Conservation (phyloP, 2,113 vertebrate species). For the Lagopus leucura region DNA sequence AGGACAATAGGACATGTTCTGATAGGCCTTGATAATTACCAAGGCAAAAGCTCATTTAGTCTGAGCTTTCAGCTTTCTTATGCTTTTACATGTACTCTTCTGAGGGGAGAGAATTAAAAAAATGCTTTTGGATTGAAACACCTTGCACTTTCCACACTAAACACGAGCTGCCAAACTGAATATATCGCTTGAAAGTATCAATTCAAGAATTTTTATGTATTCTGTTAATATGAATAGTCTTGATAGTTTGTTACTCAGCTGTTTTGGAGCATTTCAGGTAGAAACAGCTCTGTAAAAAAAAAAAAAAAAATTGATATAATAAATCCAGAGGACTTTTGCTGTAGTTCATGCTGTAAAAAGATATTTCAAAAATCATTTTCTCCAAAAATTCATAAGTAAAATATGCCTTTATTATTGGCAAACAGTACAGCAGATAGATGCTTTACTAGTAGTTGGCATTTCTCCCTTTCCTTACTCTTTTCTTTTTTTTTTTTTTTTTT, state of each 20-base stretch:
- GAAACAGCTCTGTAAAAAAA: neutral
- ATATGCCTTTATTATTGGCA: constrained; percentile 19
- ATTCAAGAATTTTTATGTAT: constrained; percentile 10
- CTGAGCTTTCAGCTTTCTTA: neutral
- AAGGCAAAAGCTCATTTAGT: neutral
- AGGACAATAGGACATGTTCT: neutral
- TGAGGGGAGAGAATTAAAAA: neutral
- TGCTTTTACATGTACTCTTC: neutral
- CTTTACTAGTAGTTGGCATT: neutral
- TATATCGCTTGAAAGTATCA: neutral
- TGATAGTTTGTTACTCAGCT: constrained; percentile 11
- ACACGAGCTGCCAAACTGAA: neutral
- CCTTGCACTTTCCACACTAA: neutral
- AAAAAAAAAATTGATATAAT: neutral
- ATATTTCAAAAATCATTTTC: constrained; percentile 21
- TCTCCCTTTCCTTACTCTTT: neutral
- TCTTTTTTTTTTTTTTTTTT: neutral
- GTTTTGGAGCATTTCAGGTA: constrained; percentile 19
- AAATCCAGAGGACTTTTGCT: constrained; percentile 2
- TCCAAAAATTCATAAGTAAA: constrained; percentile 14
- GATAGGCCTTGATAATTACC: neutral
- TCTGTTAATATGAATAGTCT: constrained; percentile 3
- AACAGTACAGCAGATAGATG: neutral
- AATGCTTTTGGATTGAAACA: neutral
- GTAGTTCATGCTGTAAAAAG: neutral